phyloP scores from a whole-genome alignment of 64 coral and sea anemone genomes.

The Stichodactyla helianthus region DNA sequence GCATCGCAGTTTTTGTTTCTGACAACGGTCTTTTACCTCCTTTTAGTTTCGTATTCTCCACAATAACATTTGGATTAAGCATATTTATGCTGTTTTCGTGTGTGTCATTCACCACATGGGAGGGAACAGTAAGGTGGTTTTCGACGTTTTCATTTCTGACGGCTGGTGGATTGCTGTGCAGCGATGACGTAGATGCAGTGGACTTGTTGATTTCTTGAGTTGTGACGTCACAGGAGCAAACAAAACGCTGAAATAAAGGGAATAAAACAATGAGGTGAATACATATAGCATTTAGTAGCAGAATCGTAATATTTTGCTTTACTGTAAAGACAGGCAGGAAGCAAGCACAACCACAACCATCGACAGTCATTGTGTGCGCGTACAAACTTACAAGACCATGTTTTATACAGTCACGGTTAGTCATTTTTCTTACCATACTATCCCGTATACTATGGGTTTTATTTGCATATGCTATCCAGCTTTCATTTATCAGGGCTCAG shows the following conservation, averaged over 20 bases:
- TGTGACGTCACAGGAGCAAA: not conserved
- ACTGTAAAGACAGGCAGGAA: too few species aligned
- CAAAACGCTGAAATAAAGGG: not conserved
- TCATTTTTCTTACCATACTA: too few species aligned
- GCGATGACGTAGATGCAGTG: not conserved
- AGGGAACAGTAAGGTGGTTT: not conserved
- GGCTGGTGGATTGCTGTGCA: not conserved
- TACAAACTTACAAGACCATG: too few species aligned
- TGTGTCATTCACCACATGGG: not conserved
- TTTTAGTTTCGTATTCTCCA: not conserved
- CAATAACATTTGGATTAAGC: conserved; percentile 15
- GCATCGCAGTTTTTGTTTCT: not conserved
- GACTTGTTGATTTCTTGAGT: not conserved
- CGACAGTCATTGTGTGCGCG: too few species aligned
- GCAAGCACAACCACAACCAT: too few species aligned
- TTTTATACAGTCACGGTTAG: too few species aligned
- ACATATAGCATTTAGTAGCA: too few species aligned
- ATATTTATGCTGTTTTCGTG: not conserved
- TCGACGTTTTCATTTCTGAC: not conserved
- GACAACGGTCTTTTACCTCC: not conserved
- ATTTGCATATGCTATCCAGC: too few species aligned
- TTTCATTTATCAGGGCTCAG: too few species aligned
- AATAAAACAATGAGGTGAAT: not conserved
- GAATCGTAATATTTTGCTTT: too few species aligned
- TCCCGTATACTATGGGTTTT: too few species aligned